These are phyloP conservation scores for Rhynchotus rufescens DNA, from an alignment of 2,797 vertebrate genomes.

Conservation along the genomic window DNA sequence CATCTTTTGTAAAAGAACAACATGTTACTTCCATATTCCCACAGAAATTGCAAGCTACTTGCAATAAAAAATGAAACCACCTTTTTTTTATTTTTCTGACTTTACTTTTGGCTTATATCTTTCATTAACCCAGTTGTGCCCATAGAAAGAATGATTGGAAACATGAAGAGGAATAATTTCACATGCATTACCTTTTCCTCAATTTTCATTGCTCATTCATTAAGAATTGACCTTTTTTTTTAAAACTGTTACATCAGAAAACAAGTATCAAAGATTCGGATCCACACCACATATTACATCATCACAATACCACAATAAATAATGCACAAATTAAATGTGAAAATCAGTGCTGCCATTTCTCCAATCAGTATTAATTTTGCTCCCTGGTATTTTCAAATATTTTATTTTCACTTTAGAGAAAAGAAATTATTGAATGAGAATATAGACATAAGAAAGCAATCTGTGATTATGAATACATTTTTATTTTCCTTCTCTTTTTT, in stretches of 20 bases:
- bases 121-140: background rate
- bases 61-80: background rate
- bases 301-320: background rate
- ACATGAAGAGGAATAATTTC: background rate
- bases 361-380: background rate
- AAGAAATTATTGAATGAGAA: background rate
- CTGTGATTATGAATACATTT: background rate
- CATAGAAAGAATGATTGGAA: background rate
- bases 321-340: background rate
- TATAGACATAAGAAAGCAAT: background rate
- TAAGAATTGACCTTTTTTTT: no score
- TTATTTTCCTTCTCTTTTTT: background rate
- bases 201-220: background rate
- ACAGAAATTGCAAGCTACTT: background rate
- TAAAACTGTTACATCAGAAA: background rate
- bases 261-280: background rate
- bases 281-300: background rate
- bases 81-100: background rate
- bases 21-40: background rate
- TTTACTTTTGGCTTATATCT: background rate
- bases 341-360: background rate
- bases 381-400: background rate
- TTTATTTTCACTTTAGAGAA: background rate
- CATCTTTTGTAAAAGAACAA: background rate
- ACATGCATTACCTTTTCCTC: background rate